Evolutionary conservation across 2,888 invertebrate species (phyloP).

Genomic region (Steinernema scapterisci): DNA sequence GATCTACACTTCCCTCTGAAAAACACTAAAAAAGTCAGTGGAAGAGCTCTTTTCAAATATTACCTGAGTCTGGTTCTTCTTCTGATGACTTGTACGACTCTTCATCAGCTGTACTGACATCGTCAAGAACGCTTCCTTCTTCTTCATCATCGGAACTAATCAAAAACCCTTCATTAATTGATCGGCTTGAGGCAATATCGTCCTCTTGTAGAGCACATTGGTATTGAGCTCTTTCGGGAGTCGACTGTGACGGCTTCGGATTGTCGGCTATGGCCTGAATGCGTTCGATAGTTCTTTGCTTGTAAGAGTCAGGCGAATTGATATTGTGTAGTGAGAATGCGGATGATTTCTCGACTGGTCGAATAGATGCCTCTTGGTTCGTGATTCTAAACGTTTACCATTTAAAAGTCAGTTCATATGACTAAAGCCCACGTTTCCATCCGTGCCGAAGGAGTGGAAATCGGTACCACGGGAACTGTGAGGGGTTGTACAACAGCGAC

Average conservation of each 20-base stretch:
- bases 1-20: background rate
- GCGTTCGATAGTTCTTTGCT: conserved; percentile 5
- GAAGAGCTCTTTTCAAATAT: background rate
- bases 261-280: conserved; percentile 9
- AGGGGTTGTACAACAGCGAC: conserved; percentile 28
- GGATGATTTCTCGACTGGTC: background rate
- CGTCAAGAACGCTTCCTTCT: background rate
- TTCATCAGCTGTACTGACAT: background rate
- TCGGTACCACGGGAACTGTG: background rate
- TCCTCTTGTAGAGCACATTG: background rate
- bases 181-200: background rate
- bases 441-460: too few relatives aligned
- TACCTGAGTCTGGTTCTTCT: background rate
- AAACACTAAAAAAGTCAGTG: background rate
- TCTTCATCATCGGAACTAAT: background rate
- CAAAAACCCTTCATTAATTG: background rate
- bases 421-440: too few relatives aligned
- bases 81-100: background rate
- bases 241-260: background rate
- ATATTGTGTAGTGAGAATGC: background rate
- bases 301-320: background rate
- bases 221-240: conserved; percentile 1
- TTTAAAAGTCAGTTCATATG: too few relatives aligned
- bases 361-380: too few relatives aligned
- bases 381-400: too few relatives aligned